Percentiles rank a stretch among this genome's conserved stretches.
Evolutionary conservation across 2,113 vertebrate species (phyloP).

Genomic region (Gulo gulo): DNA sequence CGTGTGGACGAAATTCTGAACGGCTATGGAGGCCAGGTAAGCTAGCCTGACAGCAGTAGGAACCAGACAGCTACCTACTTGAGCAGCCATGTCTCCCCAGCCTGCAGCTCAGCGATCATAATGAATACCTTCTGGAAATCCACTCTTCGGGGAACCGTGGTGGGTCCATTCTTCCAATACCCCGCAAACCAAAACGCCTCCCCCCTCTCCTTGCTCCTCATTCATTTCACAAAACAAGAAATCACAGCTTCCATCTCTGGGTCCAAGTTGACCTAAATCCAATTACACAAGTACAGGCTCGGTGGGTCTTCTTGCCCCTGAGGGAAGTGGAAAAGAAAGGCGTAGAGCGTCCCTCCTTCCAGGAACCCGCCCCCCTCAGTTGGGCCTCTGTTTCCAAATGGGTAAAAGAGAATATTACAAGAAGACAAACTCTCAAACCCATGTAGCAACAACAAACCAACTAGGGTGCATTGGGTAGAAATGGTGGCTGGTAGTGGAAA

Average conservation of each 20-base stretch:
- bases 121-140: background rate
- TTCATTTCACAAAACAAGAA: background rate
- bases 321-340: background rate
- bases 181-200: background rate
- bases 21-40: background rate
- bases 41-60: background rate
- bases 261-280: background rate
- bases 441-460: background rate
- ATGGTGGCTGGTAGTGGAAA: background rate
- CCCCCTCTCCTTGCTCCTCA: background rate
- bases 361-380: background rate
- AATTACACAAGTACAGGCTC: background rate
- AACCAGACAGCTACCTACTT: background rate
- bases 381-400: background rate
- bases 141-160: background rate
- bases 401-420: background rate
- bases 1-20: background rate
- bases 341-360: background rate
- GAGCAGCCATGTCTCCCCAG: background rate
- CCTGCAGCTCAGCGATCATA: background rate
- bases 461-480: fast-evolving
- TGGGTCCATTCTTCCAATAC: background rate
- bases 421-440: background rate
- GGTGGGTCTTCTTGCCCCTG: background rate
- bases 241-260: background rate